Evolutionary conservation across 2,797 vertebrate genomes (phyloP), one percentile per base, ranked within the genome.

Genomic region (Spinus pinus): DNA sequence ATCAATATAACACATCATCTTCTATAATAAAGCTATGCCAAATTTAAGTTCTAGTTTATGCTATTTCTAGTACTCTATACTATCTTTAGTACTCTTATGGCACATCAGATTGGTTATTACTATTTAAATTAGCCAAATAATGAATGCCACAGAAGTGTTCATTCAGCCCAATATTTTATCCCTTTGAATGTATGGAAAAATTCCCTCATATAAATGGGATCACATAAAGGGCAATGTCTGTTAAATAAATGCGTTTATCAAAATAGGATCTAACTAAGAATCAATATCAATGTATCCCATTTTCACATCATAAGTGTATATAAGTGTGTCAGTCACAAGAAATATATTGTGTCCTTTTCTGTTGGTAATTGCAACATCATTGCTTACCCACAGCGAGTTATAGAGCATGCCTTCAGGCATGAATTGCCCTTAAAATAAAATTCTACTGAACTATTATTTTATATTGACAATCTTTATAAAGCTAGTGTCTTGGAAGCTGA

Each of bases 101-200:
- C 67, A 87, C 74, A 88, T 94, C 86, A 95, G 64, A 93, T 85
- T 95, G 82, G 25, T 83, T 94, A 97, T 97, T 97, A 94, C 62
- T 87, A 97, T 97, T 97, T 96, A 97, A 97, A 98, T 98, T 96
- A 97, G 58, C 75, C 90, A 96, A 95, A 97, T 95, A 97, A 95
- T 94, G 92, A 97, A 97, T 84, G 87, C 49, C 4, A 11, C 72
- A 67, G 62, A 97, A 96, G 66, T 95, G 79, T 96, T 97, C 90
- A 96, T 96, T 97, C 96, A 97, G 86, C 90, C 91, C 84, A 93
- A 84, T 96, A 93, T 79, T 90, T 58, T 93, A 85, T 92, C 42
- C 74, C 47, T 79, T 33, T 39, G 61, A 93, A 88, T 14, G 19
- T 94, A 69, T 79, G 73, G 79, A 96, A 93, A 95, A 95, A 96